Evolutionary conservation across 2,888 invertebrate genomes (phyloP).

Genomic region (Drosophila parthenogenetica): DNA sequence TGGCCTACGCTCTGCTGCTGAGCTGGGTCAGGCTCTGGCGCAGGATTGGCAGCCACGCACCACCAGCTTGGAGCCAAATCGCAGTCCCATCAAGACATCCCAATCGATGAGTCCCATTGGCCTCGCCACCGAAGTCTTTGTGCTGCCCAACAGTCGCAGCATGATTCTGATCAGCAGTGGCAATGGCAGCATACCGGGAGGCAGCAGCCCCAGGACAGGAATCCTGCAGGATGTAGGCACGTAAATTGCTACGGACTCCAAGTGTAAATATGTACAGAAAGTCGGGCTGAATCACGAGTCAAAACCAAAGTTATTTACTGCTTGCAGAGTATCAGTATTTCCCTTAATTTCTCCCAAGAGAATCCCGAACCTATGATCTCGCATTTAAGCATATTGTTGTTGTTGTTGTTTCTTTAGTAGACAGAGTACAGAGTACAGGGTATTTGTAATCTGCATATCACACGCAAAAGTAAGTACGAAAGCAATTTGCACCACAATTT

Average conservation of each 20-base stretch:
- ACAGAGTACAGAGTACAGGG: constrained; percentile 27
- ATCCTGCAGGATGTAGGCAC: constrained; percentile 79
- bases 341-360: neutral
- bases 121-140: constrained; percentile 73
- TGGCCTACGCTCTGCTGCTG: neutral
- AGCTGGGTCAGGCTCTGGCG: constrained; percentile 1
- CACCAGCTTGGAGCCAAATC: constrained; percentile 75
- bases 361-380: constrained; percentile 45
- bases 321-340: constrained; percentile 32
- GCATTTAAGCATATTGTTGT: constrained; percentile 37
- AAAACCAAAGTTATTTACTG: neutral
- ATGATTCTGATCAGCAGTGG: constrained; percentile 78
- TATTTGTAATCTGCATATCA: constrained; percentile 52
- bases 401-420: constrained; percentile 46
- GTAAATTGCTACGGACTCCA: constrained; percentile 22
- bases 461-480: constrained; percentile 31
- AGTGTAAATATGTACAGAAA: constrained; percentile 25
- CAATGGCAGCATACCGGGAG: constrained; percentile 19
- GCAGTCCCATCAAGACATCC: constrained; percentile 83
- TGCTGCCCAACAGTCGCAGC: constrained; percentile 84
- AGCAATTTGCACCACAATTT: constrained; percentile 30
- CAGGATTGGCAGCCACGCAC: constrained; percentile 74
- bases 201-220: constrained; percentile 55
- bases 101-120: constrained; percentile 84
- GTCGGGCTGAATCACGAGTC: neutral